Base-by-base conservation (phyloP, 1,140 invertebrate species). In the Vanessa atalanta region DNA sequence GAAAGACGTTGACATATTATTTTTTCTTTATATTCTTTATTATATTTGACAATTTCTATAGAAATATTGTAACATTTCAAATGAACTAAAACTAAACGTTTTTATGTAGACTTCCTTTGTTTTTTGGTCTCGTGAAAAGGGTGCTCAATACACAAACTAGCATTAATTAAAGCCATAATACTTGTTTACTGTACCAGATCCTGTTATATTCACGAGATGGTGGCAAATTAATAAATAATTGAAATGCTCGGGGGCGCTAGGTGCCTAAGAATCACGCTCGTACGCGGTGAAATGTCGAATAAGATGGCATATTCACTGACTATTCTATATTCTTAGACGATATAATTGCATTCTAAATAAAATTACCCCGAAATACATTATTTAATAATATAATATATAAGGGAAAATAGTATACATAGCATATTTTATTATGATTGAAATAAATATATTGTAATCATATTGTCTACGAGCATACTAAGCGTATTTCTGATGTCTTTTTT, bases 211-310 rank as follows among this genome's bases (percentile, higher is more conserved):
- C 72, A 48, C 75, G 70, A 81, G 66, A 76, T 72, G 73, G 77
- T 75, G 70, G 74, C 64, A 79, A 81, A 81, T 81, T 81, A 81
- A 81, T 81, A 81, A 81, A 81, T 81, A 81, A 81, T 81, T 81
- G 77, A 77, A 79, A 79, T 72, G 75, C 75, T 73, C 50, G 70
- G 72, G 77, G 73, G 73, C 64, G 77, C 75, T 64, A 26, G 75
- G 64, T 76, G 77, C 66, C 72, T 80, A 78, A 78, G 79, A 75
- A 80, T 72, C 72, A 73, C 66, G 73, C 70, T 65, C 69, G 47
- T 16, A 65, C 75, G 69, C 72, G 64, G 57, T 70, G 61, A 73
- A 72, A 72, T 72, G 60, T 57, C 67, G 51, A 23, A 50, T 51
- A 65, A 37, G 70, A 53, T 43, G 70, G 70, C 14, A 43, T 65